Evolutionary conservation across 2,797 vertebrate genomes (phyloP), one percentile per base, ranked within the genome.

Genomic region (Hemitrygon akajei): DNA sequence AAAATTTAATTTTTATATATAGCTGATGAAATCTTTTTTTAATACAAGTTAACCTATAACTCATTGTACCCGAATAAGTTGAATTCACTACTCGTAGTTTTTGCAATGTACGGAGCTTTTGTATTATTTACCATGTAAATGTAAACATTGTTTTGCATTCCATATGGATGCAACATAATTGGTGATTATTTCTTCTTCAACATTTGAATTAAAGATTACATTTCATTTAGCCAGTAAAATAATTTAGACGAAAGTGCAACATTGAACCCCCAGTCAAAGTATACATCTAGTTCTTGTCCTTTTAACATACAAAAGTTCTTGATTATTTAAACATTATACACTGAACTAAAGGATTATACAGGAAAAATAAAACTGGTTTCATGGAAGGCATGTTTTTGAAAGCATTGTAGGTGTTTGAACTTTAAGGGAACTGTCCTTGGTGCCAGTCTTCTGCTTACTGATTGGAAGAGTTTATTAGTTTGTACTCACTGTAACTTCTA

Each of bases 381-480:
- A 91, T 69, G 20, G 16, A 22, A 66, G 20, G 30, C 30, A 91
- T n/a, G 22, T 91, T 87, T 69, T 11, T 91, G 9, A 6, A 25
- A 22, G 25, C 69, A 30, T 58, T 58, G 25, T 30, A 27, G 56
- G 27, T 56, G 27, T 56, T 56, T 2, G 0, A 91, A 91, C 60
- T 69, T 91, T 91, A 20, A 56, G 87, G 47, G 87, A 91, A 14
- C 87, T 91, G 58, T 69, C 87, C 60, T 69, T 91, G n/a, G 63
- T 91, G 60, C 40, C 10, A 56, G 40, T 22, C 56, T 84, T 30
- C 81, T 58, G 14, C 30, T 84, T 91, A 69, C n/a, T 91, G 7
- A 37, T n/a, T 66, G n/a, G n/a, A n/a, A 2, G 16, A 40, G 56
- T n/a, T 18, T 34, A 37, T 18, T 34, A 66, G 87, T 37, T 91